Conservation (phyloP, 2,113 vertebrate genomes). For the Telmatochromis sp. region DNA sequence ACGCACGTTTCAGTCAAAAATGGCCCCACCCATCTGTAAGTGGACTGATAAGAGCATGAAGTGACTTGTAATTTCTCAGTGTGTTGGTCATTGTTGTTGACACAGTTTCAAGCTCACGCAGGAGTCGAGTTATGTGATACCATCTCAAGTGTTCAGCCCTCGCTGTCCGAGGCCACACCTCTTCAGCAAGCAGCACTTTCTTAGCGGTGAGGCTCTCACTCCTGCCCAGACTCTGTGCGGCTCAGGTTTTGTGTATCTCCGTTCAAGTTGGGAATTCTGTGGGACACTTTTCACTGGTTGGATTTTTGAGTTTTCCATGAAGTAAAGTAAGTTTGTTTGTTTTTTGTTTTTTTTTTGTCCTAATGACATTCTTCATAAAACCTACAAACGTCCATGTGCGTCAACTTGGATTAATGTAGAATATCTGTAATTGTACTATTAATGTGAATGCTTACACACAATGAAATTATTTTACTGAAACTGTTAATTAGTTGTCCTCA, state of each 20-base stretch:
- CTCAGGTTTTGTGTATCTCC: background rate
- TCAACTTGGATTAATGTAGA: background rate
- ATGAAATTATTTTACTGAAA: background rate
- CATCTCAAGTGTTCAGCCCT: conserved; percentile 26
- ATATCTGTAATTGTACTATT: background rate
- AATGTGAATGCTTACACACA: background rate
- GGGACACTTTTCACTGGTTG: background rate
- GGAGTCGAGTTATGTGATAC: conserved; percentile 43
- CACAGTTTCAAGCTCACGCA: conserved; percentile 40
- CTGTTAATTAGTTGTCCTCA: background rate
- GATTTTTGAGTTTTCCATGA: background rate
- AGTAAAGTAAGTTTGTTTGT: conserved; percentile 26
- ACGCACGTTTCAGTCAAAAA: background rate
- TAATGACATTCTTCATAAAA: background rate
- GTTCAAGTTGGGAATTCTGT: background rate
- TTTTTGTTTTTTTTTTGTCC: background rate
- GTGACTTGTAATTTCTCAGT: background rate
- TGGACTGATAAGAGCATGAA: conserved; percentile 12
- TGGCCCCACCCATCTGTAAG: background rate
- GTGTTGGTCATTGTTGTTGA: conserved; percentile 41
- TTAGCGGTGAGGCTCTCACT: conserved; percentile 40
- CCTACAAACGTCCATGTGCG: background rate
- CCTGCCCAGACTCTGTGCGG: conserved; percentile 7
- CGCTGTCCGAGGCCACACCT: conserved; percentile 44
- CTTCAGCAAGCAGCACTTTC: conserved; percentile 18